Percentiles rank a stretch among this genome's conserved stretches.
Evolutionary conservation across 2,888 invertebrate species (phyloP).

Genomic region (Cybosia mesomella): DNA sequence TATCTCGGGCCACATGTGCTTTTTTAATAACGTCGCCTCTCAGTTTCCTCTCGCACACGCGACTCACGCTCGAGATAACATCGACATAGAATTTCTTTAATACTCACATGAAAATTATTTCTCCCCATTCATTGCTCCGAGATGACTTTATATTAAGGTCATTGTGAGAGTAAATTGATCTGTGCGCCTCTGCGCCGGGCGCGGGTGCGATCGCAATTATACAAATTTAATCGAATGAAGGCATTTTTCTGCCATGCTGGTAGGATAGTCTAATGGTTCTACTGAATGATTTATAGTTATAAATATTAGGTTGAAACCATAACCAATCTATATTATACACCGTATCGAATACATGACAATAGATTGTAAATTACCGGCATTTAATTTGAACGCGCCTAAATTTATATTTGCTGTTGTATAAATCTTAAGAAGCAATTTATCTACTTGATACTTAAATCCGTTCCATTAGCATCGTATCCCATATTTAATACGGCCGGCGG

Average conservation of each 20-base stretch:
- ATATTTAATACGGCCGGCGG: constrained; percentile 74
- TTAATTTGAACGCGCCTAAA: constrained; percentile 66
- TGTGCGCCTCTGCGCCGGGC: constrained; percentile 67
- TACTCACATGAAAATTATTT: constrained; percentile 80
- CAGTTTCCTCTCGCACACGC: constrained; percentile 79
- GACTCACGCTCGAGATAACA: constrained; percentile 82
- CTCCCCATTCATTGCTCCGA: constrained; percentile 66
- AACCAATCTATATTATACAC: constrained; percentile 45
- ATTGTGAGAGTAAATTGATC: constrained; percentile 84
- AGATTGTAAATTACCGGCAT: constrained; percentile 58
- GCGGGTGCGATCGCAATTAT: constrained; percentile 70
- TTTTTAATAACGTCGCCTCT: constrained; percentile 83
- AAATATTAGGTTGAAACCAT: constrained; percentile 45
- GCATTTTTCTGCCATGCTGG: constrained; percentile 60
- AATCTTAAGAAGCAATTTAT: constrained; percentile 77
- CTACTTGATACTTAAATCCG: constrained; percentile 73
- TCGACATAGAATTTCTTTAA: constrained; percentile 83
- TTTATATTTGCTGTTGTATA: constrained; percentile 70
- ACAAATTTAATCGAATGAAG: constrained; percentile 60
- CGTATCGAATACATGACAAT: constrained; percentile 42
- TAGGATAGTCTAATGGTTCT: constrained; percentile 44
- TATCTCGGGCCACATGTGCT: constrained; percentile 84
- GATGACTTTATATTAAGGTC: constrained; percentile 82
- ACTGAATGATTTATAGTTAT: constrained; percentile 43
- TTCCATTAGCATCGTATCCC: constrained; percentile 77